These are phyloP conservation scores for Pelecanus crispus DNA, from an alignment of 2,113 vertebrate species.

Conservation along the genomic window DNA sequence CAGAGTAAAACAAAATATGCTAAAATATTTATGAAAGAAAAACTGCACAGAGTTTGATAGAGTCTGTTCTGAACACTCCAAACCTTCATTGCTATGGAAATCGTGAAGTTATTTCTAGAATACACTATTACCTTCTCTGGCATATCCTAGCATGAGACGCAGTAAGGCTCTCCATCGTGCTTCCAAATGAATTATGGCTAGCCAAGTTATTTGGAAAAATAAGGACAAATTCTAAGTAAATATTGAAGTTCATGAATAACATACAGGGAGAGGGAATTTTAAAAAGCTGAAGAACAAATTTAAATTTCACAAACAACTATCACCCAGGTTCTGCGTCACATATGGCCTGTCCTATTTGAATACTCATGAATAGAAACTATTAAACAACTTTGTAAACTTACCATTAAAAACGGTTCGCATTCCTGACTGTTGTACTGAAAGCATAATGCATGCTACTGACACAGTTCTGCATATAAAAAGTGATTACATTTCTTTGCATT, in stretches of 20 bases:
- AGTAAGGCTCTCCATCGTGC: neutral
- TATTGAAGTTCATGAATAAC: neutral
- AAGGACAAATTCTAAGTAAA: neutral
- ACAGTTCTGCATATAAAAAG: neutral
- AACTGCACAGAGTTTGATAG: neutral
- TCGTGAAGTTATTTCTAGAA: neutral
- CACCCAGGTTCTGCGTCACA: neutral
- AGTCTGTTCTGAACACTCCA: neutral
- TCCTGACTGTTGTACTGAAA: neutral
- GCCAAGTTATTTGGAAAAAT: neutral
- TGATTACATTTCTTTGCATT: neutral
- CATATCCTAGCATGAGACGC: neutral
- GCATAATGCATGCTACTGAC: neutral
- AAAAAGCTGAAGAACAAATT: neutral
- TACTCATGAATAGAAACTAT: neutral
- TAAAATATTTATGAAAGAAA: constrained; percentile 21
- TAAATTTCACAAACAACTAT: neutral
- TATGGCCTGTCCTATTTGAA: neutral
- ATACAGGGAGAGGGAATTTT: neutral
- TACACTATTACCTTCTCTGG: neutral
- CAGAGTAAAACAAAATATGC: neutral
- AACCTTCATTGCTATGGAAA: neutral
- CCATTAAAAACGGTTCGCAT: neutral
- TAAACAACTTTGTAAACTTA: neutral
- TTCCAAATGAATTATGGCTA: neutral